Base-by-base conservation (phyloP, 1,140 invertebrate species). In the Drosophila eugracilis region DNA sequence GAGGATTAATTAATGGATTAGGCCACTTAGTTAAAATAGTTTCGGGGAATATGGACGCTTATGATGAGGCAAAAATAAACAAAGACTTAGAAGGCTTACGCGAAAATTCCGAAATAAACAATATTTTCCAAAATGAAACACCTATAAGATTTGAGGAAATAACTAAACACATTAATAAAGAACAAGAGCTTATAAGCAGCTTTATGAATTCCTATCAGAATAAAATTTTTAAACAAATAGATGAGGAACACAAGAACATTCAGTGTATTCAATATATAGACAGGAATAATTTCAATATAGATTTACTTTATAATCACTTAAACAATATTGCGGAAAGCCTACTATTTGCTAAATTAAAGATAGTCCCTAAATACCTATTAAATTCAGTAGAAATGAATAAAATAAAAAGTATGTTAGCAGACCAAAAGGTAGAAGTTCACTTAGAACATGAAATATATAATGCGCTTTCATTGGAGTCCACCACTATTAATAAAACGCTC, bases 331-430 rank as follows among this genome's bases (percentile, higher is more conserved):
- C 34, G 14, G 34, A 36, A 36, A 36, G 34, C 14, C 7, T 36
- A 1, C 5, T 36, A 36, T 36, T 36, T 15, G 14, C 34, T 15
- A 36, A 36, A 36, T 15, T 36, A 15, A 14, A 36, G n/a, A 6
- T 36, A 36, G 34, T 36, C 14, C 34, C 34, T 6, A 36, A 36
- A 36, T 36, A 36, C n/a, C n/a, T n/a, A n/a, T n/a, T n/a, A n/a
- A 17, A 17, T 37, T 37, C 34, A 6, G 34, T 37, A n/a, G 14
- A 37, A 7, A 7, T 37, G 4, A 6, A 37, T 15, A 37, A 37
- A 37, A 37, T 37, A 7, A 15, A 7, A 37, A 37, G 3, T 7
- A n/a, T n/a, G n/a, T n/a, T n/a, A n/a, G n/a, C n/a, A n/a, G n/a
- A n/a, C n/a, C n/a, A 37, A 37, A 37, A 36, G 17, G 1, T 37